Evolutionary conservation across 2,113 vertebrate genomes (phyloP), one percentile per base, ranked within the genome.

Genomic region (Rhegmatorhina hoffmannsi): DNA sequence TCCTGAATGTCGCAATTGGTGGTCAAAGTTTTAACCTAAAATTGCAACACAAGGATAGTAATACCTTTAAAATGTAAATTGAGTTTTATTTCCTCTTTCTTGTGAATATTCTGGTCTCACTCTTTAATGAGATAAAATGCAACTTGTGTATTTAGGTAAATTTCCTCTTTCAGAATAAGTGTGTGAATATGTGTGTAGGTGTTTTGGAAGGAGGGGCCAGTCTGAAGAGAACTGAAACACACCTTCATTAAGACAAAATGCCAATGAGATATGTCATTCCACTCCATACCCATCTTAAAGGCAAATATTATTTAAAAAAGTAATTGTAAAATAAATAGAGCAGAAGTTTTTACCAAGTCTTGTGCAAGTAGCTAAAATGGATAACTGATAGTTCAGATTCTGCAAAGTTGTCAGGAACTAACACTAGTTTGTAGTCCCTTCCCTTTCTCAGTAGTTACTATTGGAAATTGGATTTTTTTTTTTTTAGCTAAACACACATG

Each of bases 201-300:
- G 92, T 79, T 87, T 75, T 49, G n/a, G 52, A 79, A 82, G 62
- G 55, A 87, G 40, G 4, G 15, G 18, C 6, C 4, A 87, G 31
- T 40, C 21, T 82, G 53, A 72, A 75, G 34, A 47, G 36, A 79
- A 40, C 31, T 40, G 53, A 87, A 93, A 79, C 53, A 78, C 52
- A 94, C 62, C 66, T 90, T 96, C 6, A 29, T 68, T 74, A 90
- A 64, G 36, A 73, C 34, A 87, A 92, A 95, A 87, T 60, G 28
- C 15, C 33, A 72, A 19, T 38, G 25, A 92, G 88, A 86, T 53
- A 77, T 9, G 7, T 34, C 2, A 1, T 59, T 88, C 24, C 15
- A 62, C 5, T 46, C 31, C 58, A 58, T 62, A 43, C 10, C 28
- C 63, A 26, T 38, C 63, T 43, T 50, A 53, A 85, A 92, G 53